Percentiles rank a stretch among this genome's conserved stretches.
These are phyloP conservation scores for Crambe crambe DNA, from an alignment of 37 sponge, comb jelly and placozoan species.

Conservation along the genomic window DNA sequence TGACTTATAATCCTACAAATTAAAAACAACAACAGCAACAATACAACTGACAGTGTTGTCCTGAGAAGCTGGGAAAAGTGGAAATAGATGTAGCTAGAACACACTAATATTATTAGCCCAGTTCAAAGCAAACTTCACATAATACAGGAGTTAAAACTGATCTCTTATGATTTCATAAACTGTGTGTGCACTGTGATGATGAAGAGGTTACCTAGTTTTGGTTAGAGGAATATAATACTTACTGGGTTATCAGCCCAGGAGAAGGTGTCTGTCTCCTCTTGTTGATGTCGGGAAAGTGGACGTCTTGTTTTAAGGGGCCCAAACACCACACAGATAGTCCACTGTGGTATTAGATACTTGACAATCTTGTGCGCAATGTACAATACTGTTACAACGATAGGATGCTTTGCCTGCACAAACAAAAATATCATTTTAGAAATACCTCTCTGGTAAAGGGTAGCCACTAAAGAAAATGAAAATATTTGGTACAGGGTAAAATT, in stretches of 20 bases:
- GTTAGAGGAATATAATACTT: slow-evolving; percentile 7
- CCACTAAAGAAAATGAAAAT: too few species aligned
- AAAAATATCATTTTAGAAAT: too few species aligned
- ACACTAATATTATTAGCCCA: too few species aligned
- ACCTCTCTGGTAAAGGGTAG: too few species aligned
- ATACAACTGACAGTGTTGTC: neutral
- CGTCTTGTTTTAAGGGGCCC: slow-evolving; percentile 24
- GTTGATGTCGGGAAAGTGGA: neutral
- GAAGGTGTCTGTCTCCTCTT: slow-evolving; percentile 27
- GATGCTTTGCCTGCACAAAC: neutral
- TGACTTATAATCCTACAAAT: slow-evolving; percentile 29
- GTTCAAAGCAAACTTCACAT: neutral
- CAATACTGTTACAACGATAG: slow-evolving; percentile 2
- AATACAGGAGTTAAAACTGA: neutral
- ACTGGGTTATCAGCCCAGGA: slow-evolving; percentile 48
- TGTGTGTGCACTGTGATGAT: neutral
- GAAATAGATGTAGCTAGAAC: too few species aligned
- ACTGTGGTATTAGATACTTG: slow-evolving; percentile 47
- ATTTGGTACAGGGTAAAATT: too few species aligned
- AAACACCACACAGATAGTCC: slow-evolving; percentile 40
- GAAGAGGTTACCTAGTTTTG: too few species aligned
- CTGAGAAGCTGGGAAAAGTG: too few species aligned
- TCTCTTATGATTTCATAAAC: neutral
- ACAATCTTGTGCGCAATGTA: slow-evolving; percentile 38
- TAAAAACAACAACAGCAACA: neutral